Conservation (phyloP, 2,888 invertebrate species). For the Clivina fossor region DNA sequence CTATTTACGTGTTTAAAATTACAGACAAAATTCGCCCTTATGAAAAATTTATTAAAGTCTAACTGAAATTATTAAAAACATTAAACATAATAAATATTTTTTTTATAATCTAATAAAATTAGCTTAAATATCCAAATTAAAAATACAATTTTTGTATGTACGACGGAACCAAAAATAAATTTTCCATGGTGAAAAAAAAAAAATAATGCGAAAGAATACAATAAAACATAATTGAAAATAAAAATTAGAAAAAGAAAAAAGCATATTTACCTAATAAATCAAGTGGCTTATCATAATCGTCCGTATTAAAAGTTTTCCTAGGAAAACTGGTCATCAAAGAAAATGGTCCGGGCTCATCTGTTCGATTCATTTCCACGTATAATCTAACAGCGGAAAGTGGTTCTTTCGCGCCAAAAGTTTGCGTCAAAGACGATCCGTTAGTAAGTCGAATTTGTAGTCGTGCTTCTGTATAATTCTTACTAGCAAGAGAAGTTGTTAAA, state of each 20-base stretch:
- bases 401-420: constrained; percentile 83
- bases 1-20: no score
- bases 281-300: constrained; percentile 88
- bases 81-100: constrained; percentile 10
- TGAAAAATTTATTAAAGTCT: no score
- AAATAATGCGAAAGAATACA: background rate
- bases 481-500: constrained; percentile 50
- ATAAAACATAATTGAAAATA: background rate
- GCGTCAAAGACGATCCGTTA: constrained; percentile 71
- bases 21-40: no score
- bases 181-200: no score
- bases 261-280: constrained; percentile 74
- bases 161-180: no score
- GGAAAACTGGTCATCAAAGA: constrained; percentile 91
- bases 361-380: constrained; percentile 82
- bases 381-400: constrained; percentile 87
- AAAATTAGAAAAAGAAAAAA: background rate
- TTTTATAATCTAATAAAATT: constrained; percentile 9
- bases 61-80: background rate
- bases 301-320: constrained; percentile 78
- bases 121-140: constrained; percentile 9
- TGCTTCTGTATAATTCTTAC: constrained; percentile 68
- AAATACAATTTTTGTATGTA: no score
- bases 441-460: constrained; percentile 77
- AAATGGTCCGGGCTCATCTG: constrained; percentile 69